Percentiles rank a stretch among this genome's conserved stretches.
These are phyloP conservation scores for Eumaeus atala DNA, from an alignment of 1,140 invertebrate species.

Conservation along the genomic window DNA sequence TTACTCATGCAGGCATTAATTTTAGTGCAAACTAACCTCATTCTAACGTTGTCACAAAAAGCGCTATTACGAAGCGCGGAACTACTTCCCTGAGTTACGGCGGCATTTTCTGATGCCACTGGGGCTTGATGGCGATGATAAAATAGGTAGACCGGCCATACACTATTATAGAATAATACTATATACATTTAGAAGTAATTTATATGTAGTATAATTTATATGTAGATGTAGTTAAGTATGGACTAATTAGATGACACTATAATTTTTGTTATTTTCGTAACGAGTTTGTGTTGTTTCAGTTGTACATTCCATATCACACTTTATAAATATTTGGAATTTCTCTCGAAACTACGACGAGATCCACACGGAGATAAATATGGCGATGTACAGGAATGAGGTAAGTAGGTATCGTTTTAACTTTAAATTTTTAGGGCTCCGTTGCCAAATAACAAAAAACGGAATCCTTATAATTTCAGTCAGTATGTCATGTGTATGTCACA, in stretches of 20 bases:
- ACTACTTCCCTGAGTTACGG: neutral
- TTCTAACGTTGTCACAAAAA: neutral
- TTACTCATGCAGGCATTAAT: neutral
- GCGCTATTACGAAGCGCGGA: neutral
- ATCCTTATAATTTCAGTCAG: no score
- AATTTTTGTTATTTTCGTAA: no score
- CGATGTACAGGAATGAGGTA: constrained; percentile 58
- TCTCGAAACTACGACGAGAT: constrained; percentile 52
- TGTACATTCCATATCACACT: constrained; percentile 63
- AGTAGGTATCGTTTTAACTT: constrained; percentile 19
- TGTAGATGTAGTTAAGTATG: no score
- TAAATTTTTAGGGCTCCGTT: no score
- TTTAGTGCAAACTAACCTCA: constrained; percentile 1
- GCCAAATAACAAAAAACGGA: no score
- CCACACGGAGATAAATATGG: constrained; percentile 51
- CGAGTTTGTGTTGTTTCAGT: constrained; percentile 37
- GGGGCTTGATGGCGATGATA: no score
- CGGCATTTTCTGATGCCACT: neutral
- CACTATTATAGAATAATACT: no score
- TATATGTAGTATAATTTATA: no score
- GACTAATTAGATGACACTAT: no score
- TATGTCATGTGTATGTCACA: no score
- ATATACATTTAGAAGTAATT: no score
- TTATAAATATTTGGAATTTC: constrained; percentile 64
- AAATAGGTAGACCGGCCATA: no score